phyloP scores from a whole-genome alignment of 2,888 invertebrate species.

The Liodrosophila aerea region DNA sequence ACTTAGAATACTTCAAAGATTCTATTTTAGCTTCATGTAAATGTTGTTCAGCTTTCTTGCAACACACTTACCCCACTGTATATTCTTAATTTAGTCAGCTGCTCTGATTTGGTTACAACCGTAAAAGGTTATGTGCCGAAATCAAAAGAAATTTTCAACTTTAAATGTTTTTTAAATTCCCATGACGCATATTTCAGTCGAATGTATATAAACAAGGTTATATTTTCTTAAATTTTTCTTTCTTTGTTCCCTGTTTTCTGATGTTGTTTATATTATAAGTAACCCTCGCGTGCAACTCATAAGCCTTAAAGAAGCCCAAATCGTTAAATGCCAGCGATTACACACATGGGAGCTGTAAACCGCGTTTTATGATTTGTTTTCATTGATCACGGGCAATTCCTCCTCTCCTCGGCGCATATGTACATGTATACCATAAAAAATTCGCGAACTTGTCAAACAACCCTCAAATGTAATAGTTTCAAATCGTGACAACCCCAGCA shows the following conservation, averaged over 20 bases:
- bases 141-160: slow-evolving; percentile 41
- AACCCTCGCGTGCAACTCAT: slow-evolving; percentile 57
- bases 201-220: slow-evolving; percentile 23
- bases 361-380: slow-evolving; percentile 81
- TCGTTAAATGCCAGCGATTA: slow-evolving; percentile 75
- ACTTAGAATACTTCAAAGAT: no score
- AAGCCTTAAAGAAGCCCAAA: slow-evolving; percentile 50
- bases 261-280: slow-evolving; percentile 9
- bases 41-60: no score
- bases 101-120: no score
- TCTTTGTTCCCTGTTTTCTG: background rate
- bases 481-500: slow-evolving; percentile 15
- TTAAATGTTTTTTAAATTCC: slow-evolving; percentile 40
- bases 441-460: slow-evolving; percentile 32
- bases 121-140: slow-evolving; percentile 7
- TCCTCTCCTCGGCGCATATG: background rate
- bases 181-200: slow-evolving; percentile 26
- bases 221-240: slow-evolving; percentile 5
- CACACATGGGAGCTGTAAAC: slow-evolving; percentile 83
- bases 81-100: no score
- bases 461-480: slow-evolving; percentile 41
- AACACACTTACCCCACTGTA: no score
- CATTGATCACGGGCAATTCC: slow-evolving; percentile 62
- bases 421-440: no score
- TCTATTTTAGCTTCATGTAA: no score